Conservation (phyloP, 2,113 vertebrate species). For the Notechis scutatus region DNA sequence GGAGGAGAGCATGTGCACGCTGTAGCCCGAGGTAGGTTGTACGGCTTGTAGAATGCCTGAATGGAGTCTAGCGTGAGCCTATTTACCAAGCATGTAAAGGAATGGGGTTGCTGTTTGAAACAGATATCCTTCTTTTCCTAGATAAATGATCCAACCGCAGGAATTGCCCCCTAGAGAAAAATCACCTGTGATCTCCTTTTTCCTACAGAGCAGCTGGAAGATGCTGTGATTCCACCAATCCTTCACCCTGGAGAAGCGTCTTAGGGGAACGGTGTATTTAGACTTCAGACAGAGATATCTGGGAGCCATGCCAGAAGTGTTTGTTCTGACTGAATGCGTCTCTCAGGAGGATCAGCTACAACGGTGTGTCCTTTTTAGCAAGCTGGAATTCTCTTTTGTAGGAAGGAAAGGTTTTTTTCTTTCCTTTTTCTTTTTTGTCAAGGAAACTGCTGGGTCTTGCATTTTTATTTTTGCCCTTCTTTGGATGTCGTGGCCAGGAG, state of each 20-base stretch:
- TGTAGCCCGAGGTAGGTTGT: not conserved
- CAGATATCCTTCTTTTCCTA: not conserved
- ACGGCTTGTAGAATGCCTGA: not conserved
- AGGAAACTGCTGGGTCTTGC: no score
- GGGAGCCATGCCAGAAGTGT: conserved; percentile 5
- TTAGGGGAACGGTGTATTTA: not conserved
- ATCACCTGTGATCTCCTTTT: conserved; percentile 8
- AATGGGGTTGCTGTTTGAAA: not conserved
- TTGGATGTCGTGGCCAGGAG: not conserved
- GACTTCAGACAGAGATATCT: conserved; percentile 20
- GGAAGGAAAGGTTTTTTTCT: not conserved
- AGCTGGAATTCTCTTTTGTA: not conserved
- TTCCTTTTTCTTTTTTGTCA: no score
- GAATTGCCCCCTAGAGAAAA: not conserved
- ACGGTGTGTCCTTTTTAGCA: not conserved
- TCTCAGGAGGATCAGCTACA: not conserved
- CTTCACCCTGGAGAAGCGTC: not conserved
- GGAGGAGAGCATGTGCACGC: not conserved
- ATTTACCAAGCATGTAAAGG: conserved; percentile 9
- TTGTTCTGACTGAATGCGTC: not conserved
- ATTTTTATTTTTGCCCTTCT: not conserved
- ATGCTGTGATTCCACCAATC: not conserved
- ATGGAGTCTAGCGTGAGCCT: not conserved
- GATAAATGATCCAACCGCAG: conserved; percentile 7
- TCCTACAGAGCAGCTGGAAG: conserved; percentile 13